Conservation (phyloP, 1,140 invertebrate genomes). For the Megalopta genalis region DNA sequence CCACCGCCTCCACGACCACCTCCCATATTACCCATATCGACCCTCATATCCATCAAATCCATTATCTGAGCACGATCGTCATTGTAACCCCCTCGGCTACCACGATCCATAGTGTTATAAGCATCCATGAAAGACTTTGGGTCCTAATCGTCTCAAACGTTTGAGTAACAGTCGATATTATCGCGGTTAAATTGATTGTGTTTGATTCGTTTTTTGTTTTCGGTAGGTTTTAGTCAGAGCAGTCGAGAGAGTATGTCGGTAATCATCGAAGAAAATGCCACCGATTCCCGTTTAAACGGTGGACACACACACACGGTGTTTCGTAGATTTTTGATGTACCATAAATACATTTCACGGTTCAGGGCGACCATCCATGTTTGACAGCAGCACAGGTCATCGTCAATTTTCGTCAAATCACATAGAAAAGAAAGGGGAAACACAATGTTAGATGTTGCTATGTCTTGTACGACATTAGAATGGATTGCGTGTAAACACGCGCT, state of each 20-base stretch:
- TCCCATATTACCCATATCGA: conserved; percentile 77
- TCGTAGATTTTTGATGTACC: conserved; percentile 63
- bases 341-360: conserved; percentile 70
- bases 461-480: conserved; percentile 45
- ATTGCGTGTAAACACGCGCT: conserved; percentile 49
- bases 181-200: conserved; percentile 9
- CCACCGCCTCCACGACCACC: conserved; percentile 65
- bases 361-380: conserved; percentile 79
- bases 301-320: conserved; percentile 47
- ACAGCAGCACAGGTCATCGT: conserved; percentile 80
- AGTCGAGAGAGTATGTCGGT: conserved; percentile 32
- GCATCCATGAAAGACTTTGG: conserved; percentile 80
- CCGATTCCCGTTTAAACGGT: conserved; percentile 51
- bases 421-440: conserved; percentile 81
- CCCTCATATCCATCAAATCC: conserved; percentile 80
- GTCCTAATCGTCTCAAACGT: conserved; percentile 67
- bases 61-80: conserved; percentile 79
- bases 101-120: conserved; percentile 79
- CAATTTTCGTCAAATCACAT: conserved; percentile 81
- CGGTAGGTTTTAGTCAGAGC: background rate
- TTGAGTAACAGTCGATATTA: conserved; percentile 26
- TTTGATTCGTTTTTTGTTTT: background rate
- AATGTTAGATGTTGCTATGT: conserved; percentile 76
- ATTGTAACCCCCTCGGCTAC: conserved; percentile 76
- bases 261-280: conserved; percentile 53